Evolutionary conservation across 2,113 vertebrate species (phyloP).

Genomic region (Aplodontia rufa): DNA sequence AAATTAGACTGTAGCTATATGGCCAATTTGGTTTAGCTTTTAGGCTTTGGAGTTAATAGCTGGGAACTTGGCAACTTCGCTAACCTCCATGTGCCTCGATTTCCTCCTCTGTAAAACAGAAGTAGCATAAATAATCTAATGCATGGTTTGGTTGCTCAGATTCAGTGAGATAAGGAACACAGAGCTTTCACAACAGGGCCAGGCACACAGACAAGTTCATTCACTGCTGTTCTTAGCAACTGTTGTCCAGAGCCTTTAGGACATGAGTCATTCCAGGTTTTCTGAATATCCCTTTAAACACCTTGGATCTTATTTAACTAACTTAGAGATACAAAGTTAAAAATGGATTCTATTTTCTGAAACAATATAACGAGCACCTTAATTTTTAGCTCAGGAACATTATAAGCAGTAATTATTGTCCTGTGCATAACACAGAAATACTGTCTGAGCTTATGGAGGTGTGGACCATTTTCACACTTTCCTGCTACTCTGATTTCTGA

Average conservation of each 20-base stretch:
- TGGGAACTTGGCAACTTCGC: neutral
- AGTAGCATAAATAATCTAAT: neutral
- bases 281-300: neutral
- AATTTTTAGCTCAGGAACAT: neutral
- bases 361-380: constrained; percentile 9
- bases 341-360: constrained; percentile 30
- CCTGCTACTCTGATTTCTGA: neutral
- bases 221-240: neutral
- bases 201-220: neutral
- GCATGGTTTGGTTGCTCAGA: neutral
- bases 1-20: neutral
- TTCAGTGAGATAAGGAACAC: neutral
- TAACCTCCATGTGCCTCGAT: neutral
- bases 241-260: neutral
- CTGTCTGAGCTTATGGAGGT: neutral
- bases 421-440: neutral
- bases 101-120: neutral
- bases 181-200: neutral
- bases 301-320: neutral
- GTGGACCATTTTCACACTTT: neutral
- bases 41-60: neutral
- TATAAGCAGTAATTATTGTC: neutral
- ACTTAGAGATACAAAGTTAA: constrained; percentile 18
- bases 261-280: neutral
- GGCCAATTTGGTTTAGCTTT: neutral